A percentile compares a stretch with the other conserved stretches of the same genome.
Evolutionary conservation across 2,113 vertebrate genomes (phyloP).

Genomic region (Entomyzon cyanotis): DNA sequence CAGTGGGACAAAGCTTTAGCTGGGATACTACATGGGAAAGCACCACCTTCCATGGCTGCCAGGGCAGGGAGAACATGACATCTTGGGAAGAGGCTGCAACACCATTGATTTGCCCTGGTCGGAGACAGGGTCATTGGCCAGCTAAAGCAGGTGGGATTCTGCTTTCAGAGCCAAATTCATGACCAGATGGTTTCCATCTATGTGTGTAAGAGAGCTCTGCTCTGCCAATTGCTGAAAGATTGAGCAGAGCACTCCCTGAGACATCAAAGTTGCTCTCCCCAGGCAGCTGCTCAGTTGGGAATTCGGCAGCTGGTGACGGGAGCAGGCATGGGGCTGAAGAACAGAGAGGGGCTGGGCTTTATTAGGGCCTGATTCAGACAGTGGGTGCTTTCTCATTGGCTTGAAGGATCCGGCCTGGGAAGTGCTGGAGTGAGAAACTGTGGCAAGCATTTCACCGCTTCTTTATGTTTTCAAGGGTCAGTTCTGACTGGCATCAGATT

Average conservation of each 20-base stretch:
- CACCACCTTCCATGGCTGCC: neutral
- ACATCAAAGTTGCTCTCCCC: neutral
- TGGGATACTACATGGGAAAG: neutral
- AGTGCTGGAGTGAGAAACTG: neutral
- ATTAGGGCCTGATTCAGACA: neutral
- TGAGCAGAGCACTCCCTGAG: neutral
- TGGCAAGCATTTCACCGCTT: neutral
- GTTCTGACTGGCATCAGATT: neutral
- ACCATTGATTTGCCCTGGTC: neutral
- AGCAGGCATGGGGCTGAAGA: neutral
- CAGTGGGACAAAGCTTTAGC: neutral
- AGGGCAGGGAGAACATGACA: neutral
- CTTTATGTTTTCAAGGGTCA: neutral
- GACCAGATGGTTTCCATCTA: neutral
- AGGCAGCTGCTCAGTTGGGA: neutral
- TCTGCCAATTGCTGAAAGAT: accelerated
- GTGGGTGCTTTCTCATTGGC: neutral
- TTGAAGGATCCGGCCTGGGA: neutral
- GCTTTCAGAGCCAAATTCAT: neutral
- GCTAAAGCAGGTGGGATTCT: neutral
- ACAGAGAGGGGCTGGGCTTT: neutral
- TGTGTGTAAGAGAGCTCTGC: neutral
- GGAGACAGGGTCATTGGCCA: accelerated
- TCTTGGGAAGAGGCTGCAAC: neutral
- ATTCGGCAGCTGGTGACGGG: neutral